Evolutionary conservation across 2,797 vertebrate genomes (phyloP).

Genomic region (Bufotes viridis): DNA sequence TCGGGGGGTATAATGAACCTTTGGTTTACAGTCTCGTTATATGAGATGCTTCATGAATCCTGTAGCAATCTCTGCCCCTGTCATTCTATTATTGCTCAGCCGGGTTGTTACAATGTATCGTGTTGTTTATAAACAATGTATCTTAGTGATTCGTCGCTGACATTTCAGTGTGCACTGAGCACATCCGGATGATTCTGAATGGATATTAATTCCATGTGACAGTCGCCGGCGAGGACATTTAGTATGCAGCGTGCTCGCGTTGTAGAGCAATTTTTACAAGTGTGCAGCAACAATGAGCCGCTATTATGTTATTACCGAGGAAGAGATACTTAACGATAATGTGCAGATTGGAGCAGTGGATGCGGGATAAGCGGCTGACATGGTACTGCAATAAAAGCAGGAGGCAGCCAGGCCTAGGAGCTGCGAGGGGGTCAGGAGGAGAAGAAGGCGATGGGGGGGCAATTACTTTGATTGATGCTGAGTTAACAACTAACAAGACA

Average conservation of each 20-base stretch:
- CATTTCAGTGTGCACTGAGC: neutral
- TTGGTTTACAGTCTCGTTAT: neutral
- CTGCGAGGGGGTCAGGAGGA: neutral
- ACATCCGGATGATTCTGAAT: slow-evolving; percentile 1
- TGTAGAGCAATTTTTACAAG: slow-evolving; percentile 51
- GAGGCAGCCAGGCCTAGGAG: neutral
- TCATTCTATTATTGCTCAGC: neutral
- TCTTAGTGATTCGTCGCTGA: neutral
- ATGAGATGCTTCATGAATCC: neutral
- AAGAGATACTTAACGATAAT: slow-evolving; percentile 40
- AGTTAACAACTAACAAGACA: slow-evolving; percentile 7
- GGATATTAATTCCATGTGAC: slow-evolving; percentile 35
- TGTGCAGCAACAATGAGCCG: slow-evolving; percentile 42
- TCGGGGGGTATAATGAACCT: neutral
- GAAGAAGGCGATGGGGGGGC: neutral
- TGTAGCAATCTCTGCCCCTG: too few relatives aligned
- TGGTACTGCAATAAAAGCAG: slow-evolving; percentile 12
- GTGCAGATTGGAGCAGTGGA: slow-evolving; percentile 35
- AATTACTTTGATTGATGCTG: neutral
- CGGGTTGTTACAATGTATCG: neutral
- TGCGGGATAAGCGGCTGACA: slow-evolving; percentile 32
- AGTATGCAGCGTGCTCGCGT: slow-evolving; percentile 10
- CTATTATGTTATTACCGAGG: slow-evolving; percentile 48
- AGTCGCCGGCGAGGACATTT: neutral
- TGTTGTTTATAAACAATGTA: slow-evolving; percentile 28